Evolutionary conservation across 2,113 vertebrate species (phyloP), one percentile per base, ranked within the genome.

Genomic region (Chionis minor): DNA sequence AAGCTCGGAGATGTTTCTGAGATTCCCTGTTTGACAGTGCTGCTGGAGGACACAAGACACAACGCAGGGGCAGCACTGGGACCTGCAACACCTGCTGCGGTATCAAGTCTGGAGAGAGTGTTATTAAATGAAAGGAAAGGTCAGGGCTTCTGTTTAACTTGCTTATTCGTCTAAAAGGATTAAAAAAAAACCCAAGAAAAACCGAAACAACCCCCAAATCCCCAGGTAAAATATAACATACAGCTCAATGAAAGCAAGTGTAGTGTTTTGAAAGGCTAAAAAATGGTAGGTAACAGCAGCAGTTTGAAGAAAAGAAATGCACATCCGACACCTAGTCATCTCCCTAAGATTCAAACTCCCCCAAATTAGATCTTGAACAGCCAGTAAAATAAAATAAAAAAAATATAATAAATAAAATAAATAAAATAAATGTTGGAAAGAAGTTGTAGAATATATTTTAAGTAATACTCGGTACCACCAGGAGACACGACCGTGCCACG

Each of bases 241-340:
- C 6, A 74, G 59, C 18, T 81, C 81, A 78, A 38, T 22, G 59
- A 63, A 72, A 71, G 44, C 27, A 70, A 80, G 15, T 1, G 9
- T 0, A 67, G 16, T 14, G 10, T 55, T 81, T 88, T 22, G 32
- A 7, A 73, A 56, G 23, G 62, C 19, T 49, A 63, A 55, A 59
- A 59, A 81, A 6, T 2, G 6, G 4, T 3, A 51, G 58, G 11
- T 54, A 27, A 62, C 73, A 71, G 44, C 32, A 92, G 58, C 1
- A 38, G 26, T 33, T 66, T 13, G 59, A 38, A 87, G 69, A 40
- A 49, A 44, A 61, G 26, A 72, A 85, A 72, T 3, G 35, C n/a
- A 67, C 1, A 0, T 8, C 45, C 42, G 38, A 14, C 4, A 71
- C 14, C 4, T 1, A 66, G 9, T 3, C 10, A 74, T 14, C 26